Evolutionary conservation across 2,888 invertebrate genomes (phyloP).

Genomic region (Dasysyrphus tricinctus): DNA sequence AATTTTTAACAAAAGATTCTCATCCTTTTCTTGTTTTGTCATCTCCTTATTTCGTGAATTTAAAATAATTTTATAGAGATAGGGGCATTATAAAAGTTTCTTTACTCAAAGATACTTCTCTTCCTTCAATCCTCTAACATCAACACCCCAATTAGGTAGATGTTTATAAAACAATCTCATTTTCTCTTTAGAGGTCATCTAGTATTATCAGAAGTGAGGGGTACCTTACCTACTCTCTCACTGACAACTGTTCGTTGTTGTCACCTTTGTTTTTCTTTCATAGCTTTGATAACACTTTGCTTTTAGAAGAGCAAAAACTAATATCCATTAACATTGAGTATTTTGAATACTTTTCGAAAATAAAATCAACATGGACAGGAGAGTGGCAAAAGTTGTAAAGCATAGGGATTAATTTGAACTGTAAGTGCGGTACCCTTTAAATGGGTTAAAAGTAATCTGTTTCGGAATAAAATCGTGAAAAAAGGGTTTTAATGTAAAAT

Average conservation of each 20-base stretch:
- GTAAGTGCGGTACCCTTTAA: background rate
- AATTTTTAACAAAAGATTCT: background rate
- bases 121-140: background rate
- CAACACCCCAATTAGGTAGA: conserved; percentile 1
- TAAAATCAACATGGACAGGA: background rate
- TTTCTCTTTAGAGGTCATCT: conserved; percentile 61
- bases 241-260: conserved; percentile 34
- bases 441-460: background rate
- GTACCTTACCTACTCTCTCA: background rate
- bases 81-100: background rate
- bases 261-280: conserved; percentile 23
- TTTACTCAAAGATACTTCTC: too few species aligned
- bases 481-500: background rate
- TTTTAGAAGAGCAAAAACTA: conserved; percentile 55
- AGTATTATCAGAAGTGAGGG: conserved; percentile 32
- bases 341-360: conserved; percentile 49
- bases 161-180: conserved; percentile 45
- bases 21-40: background rate
- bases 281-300: conserved; percentile 52
- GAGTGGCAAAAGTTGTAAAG: too few species aligned
- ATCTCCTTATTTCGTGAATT: background rate
- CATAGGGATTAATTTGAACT: conserved; percentile 1
- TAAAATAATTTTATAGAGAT: background rate
- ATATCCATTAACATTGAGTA: conserved; percentile 65
- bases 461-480: background rate